These are phyloP conservation scores for Girardinichthys multiradiatus DNA, from an alignment of 2,113 vertebrate genomes.

Conservation along the genomic window DNA sequence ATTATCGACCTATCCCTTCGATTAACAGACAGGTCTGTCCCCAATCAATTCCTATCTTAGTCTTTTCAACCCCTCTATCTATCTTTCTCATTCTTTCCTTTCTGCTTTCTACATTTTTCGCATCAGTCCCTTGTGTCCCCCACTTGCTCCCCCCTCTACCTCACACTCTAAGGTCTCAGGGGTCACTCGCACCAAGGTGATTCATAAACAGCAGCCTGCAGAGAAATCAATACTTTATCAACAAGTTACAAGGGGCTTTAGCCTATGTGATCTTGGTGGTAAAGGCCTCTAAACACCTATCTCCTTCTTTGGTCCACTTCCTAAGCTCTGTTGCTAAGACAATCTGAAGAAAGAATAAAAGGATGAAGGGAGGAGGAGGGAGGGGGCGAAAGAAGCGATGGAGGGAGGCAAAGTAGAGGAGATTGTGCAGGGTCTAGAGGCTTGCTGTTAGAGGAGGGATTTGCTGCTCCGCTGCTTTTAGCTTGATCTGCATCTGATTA, in stretches of 20 bases:
- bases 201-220: constrained; percentile 90
- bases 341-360: constrained; percentile 82
- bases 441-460: constrained; percentile 87
- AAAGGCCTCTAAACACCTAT: constrained; percentile 88
- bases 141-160: constrained; percentile 50
- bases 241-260: constrained; percentile 96
- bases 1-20: constrained; percentile 71
- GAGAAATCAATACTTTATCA: constrained; percentile 99
- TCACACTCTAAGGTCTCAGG: constrained; percentile 89
- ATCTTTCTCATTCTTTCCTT: constrained; percentile 37
- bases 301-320: constrained; percentile 65
- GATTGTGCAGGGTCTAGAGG: constrained; percentile 64
- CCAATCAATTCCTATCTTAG: constrained; percentile 73
- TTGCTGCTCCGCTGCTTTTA: constrained; percentile 97
- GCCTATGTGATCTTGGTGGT: constrained; percentile 97
- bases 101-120: constrained; percentile 63
- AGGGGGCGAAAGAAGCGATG: constrained; percentile 34
- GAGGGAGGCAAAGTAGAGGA: constrained; percentile 54
- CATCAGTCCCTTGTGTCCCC: constrained; percentile 49
- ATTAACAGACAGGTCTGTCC: constrained; percentile 66
- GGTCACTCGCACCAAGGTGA: constrained; percentile 98
- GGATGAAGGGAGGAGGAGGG: constrained; percentile 53
- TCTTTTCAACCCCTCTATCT: constrained; percentile 37
- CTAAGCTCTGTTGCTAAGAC: constrained; percentile 79
- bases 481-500: constrained; percentile 98